Evolutionary conservation across 2,113 vertebrate genomes (phyloP).

Genomic region (Eublepharis macularius): DNA sequence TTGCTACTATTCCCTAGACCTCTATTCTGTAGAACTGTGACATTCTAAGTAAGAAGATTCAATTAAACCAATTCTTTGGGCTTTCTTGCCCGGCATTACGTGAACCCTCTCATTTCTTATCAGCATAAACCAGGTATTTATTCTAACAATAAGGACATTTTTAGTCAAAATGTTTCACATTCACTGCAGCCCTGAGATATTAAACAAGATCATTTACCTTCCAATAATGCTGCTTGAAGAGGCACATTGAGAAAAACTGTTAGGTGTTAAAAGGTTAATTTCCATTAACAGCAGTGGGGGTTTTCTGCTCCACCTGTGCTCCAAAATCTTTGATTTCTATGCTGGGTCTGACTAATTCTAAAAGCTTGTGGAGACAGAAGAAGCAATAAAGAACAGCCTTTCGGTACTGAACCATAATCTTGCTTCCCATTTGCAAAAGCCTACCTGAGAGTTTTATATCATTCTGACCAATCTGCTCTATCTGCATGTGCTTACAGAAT

Average conservation of each 20-base stretch:
- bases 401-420: background rate
- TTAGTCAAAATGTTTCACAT: slow-evolving; percentile 60
- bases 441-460: background rate
- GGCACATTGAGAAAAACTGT: slow-evolving; percentile 46
- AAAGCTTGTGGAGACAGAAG: background rate
- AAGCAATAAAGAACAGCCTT: background rate
- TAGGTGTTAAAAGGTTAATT: slow-evolving; percentile 60
- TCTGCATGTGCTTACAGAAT: too few relatives aligned
- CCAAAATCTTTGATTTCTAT: background rate
- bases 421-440: background rate
- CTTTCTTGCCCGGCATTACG: slow-evolving; percentile 68
- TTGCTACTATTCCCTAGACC: slow-evolving; percentile 61
- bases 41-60: slow-evolving; percentile 64
- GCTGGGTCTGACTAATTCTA: background rate
- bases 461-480: too few relatives aligned
- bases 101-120: slow-evolving; percentile 73
- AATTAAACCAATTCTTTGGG: slow-evolving; percentile 71
- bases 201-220: slow-evolving; percentile 66
- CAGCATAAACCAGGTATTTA: slow-evolving; percentile 72
- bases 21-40: slow-evolving; percentile 53
- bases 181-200: slow-evolving; percentile 61
- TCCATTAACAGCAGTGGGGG: slow-evolving; percentile 58
- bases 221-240: slow-evolving; percentile 58
- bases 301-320: background rate
- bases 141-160: slow-evolving; percentile 70